Conservation (phyloP, 2,113 vertebrate species). For the Turnix velox region DNA sequence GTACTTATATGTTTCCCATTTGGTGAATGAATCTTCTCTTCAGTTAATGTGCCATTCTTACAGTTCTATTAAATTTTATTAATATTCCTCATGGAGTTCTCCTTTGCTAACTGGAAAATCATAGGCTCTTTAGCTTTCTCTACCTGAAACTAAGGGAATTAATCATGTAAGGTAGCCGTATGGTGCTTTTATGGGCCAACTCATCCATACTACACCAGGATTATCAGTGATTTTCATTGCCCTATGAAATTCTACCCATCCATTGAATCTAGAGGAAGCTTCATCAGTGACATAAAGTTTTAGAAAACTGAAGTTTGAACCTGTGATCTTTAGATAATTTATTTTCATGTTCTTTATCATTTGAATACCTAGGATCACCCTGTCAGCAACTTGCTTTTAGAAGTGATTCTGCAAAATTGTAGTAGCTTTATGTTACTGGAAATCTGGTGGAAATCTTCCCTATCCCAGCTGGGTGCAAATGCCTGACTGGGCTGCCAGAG, state of each 20-base stretch:
- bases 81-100: background rate
- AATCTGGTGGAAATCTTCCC: background rate
- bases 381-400: background rate
- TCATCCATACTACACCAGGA: background rate
- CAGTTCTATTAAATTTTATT: background rate
- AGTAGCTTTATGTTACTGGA: background rate
- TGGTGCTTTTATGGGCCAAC: background rate
- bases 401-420: fast-evolving
- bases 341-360: background rate
- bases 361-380: background rate
- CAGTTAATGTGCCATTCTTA: background rate
- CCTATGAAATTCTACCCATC: background rate
- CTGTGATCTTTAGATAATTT: background rate
- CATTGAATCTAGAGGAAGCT: background rate
- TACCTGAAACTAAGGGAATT: background rate
- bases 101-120: background rate
- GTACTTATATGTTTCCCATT: background rate
- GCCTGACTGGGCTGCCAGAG: background rate
- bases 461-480: background rate
- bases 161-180: fast-evolving
- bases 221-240: background rate
- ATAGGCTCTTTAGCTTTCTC: background rate
- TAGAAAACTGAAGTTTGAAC: background rate
- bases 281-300: background rate
- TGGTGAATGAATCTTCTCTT: background rate